Conservation (phyloP, 2,113 vertebrate genomes). For the Struthio camelus region DNA sequence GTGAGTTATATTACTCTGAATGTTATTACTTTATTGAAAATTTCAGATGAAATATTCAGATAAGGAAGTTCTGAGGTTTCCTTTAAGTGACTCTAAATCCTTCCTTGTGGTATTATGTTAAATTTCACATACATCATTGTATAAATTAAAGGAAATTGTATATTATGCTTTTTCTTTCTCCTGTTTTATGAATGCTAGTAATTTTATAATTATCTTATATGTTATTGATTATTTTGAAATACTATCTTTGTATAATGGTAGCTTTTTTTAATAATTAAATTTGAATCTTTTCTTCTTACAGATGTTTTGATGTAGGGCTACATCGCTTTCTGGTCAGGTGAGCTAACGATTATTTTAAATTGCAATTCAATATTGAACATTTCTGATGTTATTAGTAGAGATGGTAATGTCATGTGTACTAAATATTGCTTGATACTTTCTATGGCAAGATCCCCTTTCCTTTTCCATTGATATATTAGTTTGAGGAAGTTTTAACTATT, state of each 20-base stretch:
- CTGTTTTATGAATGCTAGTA: background rate
- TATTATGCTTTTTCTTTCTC: background rate
- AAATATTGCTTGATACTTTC: background rate
- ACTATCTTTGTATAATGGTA: background rate
- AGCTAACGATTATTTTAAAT: slow-evolving; percentile 27
- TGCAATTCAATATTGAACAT: background rate
- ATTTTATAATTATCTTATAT: background rate
- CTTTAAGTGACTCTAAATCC: background rate
- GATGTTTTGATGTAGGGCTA: slow-evolving; percentile 82
- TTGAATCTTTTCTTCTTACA: slow-evolving; percentile 49
- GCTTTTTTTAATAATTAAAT: background rate
- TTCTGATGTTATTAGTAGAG: background rate
- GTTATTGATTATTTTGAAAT: background rate
- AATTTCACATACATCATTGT: background rate
- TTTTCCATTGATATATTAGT: background rate
- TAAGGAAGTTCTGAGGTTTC: background rate
- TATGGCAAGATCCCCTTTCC: background rate
- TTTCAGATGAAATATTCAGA: background rate
- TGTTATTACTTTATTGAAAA: background rate
- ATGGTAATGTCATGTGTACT: background rate
- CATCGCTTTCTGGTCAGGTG: slow-evolving; percentile 83
- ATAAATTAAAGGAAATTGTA: background rate
- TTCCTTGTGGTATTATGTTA: background rate
- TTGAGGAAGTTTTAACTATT: background rate
- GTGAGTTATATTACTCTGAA: background rate